A percentile compares a stretch with the other conserved stretches of the same genome.
Conservation (phyloP, 2,113 vertebrate species). For the Lycocorax pyrrhopterus region DNA sequence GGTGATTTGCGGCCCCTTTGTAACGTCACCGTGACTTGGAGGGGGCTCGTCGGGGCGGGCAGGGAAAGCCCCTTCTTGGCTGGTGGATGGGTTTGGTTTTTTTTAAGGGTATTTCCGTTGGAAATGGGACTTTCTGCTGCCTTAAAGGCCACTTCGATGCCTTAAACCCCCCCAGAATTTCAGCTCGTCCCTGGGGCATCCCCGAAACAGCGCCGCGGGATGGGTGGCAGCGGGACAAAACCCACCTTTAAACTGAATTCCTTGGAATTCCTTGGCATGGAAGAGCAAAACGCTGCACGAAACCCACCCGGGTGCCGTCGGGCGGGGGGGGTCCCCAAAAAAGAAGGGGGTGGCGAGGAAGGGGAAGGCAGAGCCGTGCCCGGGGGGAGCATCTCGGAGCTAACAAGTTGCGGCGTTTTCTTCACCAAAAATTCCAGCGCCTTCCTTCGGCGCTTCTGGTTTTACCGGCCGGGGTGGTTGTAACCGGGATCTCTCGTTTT, state of each 20-base stretch:
- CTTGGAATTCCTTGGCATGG: background rate
- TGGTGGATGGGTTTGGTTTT: background rate
- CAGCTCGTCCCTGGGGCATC: background rate
- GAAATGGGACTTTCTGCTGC: background rate
- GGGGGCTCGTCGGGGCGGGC: background rate
- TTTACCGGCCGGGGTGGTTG: background rate
- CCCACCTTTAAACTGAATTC: background rate
- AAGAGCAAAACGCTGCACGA: rapidly evolving
- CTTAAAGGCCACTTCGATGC: background rate
- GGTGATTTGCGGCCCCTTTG: background rate
- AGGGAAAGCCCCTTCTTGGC: background rate
- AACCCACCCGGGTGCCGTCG: rapidly evolving
- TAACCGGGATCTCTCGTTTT: background rate
- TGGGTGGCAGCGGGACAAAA: background rate
- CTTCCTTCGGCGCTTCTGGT: background rate
- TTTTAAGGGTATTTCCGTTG: background rate
- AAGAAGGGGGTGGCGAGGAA: background rate
- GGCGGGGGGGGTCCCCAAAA: background rate
- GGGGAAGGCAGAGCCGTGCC: background rate
- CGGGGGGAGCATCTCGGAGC: background rate
- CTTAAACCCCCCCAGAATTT: background rate
- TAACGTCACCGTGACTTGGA: background rate
- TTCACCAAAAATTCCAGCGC: background rate
- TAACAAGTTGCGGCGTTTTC: background rate
- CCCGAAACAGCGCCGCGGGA: background rate